Evolutionary conservation across 2,888 invertebrate genomes (phyloP).

Genomic region (Nomada lathburiana): DNA sequence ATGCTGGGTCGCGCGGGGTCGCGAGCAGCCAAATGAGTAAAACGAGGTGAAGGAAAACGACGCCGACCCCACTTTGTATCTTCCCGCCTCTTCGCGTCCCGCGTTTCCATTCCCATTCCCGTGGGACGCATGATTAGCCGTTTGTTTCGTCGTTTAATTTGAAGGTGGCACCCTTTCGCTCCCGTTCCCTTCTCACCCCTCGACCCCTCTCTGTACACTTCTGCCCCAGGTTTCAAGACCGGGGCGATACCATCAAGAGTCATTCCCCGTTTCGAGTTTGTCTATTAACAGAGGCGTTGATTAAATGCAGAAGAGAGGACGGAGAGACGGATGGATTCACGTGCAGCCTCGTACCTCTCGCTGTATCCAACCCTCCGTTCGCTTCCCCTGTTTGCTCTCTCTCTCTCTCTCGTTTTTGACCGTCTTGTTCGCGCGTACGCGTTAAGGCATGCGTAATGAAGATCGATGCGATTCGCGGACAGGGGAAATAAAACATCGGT

Average conservation of each 20-base stretch:
- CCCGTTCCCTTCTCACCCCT: constrained; percentile 35
- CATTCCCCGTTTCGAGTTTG: constrained; percentile 81
- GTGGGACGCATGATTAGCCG: constrained; percentile 81
- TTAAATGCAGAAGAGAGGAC: constrained; percentile 76
- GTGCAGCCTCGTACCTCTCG: constrained; percentile 63
- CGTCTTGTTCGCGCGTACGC: constrained; percentile 15
- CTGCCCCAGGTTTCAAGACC: constrained; percentile 15
- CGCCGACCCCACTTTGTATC: constrained; percentile 62
- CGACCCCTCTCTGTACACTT: neutral
- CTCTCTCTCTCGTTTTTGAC: neutral
- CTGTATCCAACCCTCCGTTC: neutral
- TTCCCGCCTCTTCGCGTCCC: constrained; percentile 29
- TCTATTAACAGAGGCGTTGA: constrained; percentile 83
- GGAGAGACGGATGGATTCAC: constrained; percentile 75
- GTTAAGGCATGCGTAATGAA: constrained; percentile 75
- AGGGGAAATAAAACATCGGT: constrained; percentile 44
- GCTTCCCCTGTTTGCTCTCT: neutral
- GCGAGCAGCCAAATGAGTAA: constrained; percentile 38
- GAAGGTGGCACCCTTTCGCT: constrained; percentile 71
- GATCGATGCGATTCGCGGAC: constrained; percentile 76
- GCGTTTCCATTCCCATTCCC: constrained; percentile 47
- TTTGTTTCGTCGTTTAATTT: constrained; percentile 83
- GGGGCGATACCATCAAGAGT: constrained; percentile 76
- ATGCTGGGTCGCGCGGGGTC: neutral
- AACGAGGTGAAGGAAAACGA: constrained; percentile 43